A percentile compares a stretch with the other conserved stretches of the same genome.
These are phyloP conservation scores for Agrochola lychnidis DNA, from an alignment of 2,888 invertebrate species.

Conservation along the genomic window DNA sequence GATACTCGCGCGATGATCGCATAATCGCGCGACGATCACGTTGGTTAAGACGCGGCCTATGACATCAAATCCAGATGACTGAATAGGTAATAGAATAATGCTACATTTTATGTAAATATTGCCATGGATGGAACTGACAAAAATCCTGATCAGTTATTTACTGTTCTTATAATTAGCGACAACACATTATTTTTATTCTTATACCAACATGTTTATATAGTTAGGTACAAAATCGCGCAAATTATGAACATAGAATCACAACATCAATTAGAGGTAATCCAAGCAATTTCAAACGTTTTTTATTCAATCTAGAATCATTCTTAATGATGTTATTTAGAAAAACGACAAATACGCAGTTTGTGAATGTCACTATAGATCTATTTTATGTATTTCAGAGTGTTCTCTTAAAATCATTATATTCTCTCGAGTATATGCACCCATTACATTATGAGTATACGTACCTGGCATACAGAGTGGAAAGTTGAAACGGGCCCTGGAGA, in stretches of 20 bases:
- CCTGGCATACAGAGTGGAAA: not conserved
- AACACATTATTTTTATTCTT: not conserved
- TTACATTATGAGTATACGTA: not conserved
- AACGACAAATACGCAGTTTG: slow-evolving; percentile 21
- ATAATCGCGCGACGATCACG: too few relatives aligned
- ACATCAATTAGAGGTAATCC: slow-evolving; percentile 33
- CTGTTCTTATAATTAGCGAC: not conserved
- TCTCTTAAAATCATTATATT: not conserved
- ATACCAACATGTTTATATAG: not conserved
- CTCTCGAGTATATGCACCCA: not conserved
- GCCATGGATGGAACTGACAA: not conserved
- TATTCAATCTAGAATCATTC: slow-evolving; percentile 31
- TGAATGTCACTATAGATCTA: slow-evolving; percentile 32
- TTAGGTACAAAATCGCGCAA: not conserved
- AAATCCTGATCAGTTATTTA: not conserved
- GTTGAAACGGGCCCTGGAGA: not conserved
- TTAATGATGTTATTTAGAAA: slow-evolving; percentile 30
- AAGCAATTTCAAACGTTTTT: slow-evolving; percentile 36
- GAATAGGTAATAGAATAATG: too few relatives aligned
- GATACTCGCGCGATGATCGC: too few relatives aligned
- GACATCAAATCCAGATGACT: too few relatives aligned
- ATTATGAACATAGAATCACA: slow-evolving; percentile 14
- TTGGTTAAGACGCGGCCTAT: too few relatives aligned
- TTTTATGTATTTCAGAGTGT: slow-evolving; percentile 20
- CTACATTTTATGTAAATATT: not conserved